These are phyloP conservation scores for Percopsis omiscomaycus DNA, from an alignment of 2,797 vertebrate species.

Conservation along the genomic window DNA sequence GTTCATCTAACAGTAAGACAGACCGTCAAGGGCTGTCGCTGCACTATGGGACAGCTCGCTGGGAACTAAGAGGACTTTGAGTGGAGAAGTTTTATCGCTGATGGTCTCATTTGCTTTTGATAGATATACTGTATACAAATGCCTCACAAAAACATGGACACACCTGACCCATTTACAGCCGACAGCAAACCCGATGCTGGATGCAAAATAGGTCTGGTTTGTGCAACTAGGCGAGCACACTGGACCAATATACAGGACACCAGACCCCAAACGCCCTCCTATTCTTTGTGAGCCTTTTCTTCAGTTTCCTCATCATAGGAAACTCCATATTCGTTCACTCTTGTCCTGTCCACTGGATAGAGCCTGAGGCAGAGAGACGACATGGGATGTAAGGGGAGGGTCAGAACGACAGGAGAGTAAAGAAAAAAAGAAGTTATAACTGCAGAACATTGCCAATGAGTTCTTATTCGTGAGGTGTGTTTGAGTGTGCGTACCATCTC, in stretches of 20 bases:
- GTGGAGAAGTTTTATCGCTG: no score
- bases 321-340: conserved; percentile 95
- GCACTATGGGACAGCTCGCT: no score
- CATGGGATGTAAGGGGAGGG: not conserved
- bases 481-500: conserved; percentile 84
- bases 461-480: not conserved
- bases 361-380: conserved; percentile 79
- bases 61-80: no score
- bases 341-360: conserved; percentile 97
- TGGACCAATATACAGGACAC: not conserved
- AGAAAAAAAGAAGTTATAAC: not conserved
- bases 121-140: not conserved
- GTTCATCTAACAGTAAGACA: no score
- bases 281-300: conserved; percentile 84
- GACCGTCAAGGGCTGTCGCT: no score
- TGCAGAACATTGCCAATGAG: not conserved
- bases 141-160: not conserved
- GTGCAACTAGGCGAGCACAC: conserved; percentile 7
- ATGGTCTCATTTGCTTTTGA: no score
- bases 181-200: not conserved
- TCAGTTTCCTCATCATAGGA: conserved; percentile 88
- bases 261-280: conserved; percentile 21
- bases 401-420: not conserved
- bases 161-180: conserved; percentile 17
- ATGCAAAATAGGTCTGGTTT: not conserved